A percentile compares a stretch with the other conserved stretches of the same genome.
Evolutionary conservation across 2,797 vertebrate genomes (phyloP).

Genomic region (Bradypus variegatus): DNA sequence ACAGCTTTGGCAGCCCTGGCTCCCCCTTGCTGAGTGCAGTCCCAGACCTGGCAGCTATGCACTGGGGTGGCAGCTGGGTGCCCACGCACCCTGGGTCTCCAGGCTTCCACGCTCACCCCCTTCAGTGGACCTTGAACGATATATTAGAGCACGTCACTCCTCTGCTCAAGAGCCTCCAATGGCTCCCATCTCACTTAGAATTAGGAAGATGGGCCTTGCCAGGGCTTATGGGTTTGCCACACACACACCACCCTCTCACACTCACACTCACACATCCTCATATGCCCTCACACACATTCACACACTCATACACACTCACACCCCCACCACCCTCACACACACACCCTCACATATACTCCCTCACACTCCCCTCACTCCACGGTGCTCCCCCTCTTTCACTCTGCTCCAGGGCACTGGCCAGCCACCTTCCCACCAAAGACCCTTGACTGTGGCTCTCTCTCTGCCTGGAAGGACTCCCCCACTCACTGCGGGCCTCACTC

Average conservation of each 20-base stretch:
- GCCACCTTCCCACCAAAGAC: background rate
- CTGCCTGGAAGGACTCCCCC: background rate
- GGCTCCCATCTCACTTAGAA: background rate
- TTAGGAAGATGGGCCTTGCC: background rate
- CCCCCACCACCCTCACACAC: no score
- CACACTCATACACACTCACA: no score
- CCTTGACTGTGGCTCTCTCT: background rate
- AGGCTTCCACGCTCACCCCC: background rate
- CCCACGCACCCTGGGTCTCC: background rate
- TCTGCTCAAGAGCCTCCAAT: background rate
- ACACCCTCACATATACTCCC: background rate
- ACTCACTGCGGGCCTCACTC: background rate
- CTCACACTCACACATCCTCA: no score
- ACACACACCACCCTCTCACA: fast-evolving
- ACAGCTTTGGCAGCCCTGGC: background rate
- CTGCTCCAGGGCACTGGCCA: background rate
- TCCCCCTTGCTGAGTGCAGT: background rate
- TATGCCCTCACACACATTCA: no score
- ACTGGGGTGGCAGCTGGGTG: background rate
- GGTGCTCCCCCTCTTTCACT: background rate
- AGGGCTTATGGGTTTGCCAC: fast-evolving
- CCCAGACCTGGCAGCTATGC: background rate
- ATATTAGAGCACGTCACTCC: background rate
- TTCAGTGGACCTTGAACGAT: background rate
- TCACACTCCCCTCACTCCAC: no score